Conservation (phyloP, 1,140 invertebrate species). For the Lepidurus apus region DNA sequence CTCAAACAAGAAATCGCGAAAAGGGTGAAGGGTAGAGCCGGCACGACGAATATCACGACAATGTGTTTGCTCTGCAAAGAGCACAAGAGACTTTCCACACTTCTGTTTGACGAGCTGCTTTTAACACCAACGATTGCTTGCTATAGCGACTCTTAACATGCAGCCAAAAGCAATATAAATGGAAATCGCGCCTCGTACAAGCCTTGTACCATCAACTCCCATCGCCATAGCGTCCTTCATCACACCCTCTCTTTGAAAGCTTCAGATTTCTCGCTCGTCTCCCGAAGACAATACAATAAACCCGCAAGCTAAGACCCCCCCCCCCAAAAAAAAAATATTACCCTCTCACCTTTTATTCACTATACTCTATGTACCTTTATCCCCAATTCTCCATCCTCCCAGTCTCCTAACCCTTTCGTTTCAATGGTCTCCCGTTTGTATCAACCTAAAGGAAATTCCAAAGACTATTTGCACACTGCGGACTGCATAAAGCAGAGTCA, state of each 20-base stretch:
- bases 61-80: conserved; percentile 10
- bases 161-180: conserved; percentile 10
- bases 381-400: too few relatives aligned
- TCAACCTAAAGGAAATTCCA: too few relatives aligned
- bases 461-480: too few relatives aligned
- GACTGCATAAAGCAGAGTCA: too few relatives aligned
- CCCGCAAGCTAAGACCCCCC: not conserved
- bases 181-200: not conserved
- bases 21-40: not conserved
- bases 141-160: conserved; percentile 8
- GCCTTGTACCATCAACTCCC: not conserved
- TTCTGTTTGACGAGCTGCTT: conserved; percentile 15
- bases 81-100: not conserved
- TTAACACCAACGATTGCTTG: conserved; percentile 7
- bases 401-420: too few relatives aligned
- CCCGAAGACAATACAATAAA: not conserved
- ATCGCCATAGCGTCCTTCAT: not conserved
- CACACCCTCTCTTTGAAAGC: not conserved
- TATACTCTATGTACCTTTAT: too few relatives aligned
- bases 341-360: too few relatives aligned
- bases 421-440: too few relatives aligned
- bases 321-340: too few relatives aligned
- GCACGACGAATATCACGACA: not conserved
- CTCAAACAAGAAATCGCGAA: not conserved
- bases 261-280: not conserved